Evolutionary conservation across 2,888 invertebrate species (phyloP).

Genomic region (Xestia xanthographa): DNA sequence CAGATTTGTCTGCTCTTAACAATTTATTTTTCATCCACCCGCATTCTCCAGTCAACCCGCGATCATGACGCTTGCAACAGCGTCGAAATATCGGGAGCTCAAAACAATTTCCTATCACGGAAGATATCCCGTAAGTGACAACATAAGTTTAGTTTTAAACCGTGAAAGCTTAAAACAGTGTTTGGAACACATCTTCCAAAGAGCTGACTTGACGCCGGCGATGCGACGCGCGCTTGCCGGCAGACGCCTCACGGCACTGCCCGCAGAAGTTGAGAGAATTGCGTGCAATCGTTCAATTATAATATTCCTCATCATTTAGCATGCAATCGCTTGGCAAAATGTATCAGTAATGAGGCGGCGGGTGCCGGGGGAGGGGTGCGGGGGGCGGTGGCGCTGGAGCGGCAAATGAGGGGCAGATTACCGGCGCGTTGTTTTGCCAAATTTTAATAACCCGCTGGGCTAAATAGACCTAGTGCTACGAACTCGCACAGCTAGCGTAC

Average conservation of each 20-base stretch:
- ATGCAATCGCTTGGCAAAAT: slow-evolving; percentile 49
- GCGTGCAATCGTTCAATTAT: slow-evolving; percentile 31
- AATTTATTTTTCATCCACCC: too few species aligned
- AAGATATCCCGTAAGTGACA: too few species aligned
- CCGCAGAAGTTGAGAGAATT: background rate
- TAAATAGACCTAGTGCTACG: slow-evolving; percentile 15
- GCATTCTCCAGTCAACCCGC: too few species aligned
- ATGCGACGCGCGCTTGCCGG: background rate
- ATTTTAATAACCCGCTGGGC: slow-evolving; percentile 59
- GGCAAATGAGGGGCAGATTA: slow-evolving; percentile 66
- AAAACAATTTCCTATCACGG: too few species aligned
- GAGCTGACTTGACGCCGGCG: background rate
- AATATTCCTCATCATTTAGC: slow-evolving; percentile 45
- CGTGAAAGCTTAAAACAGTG: too few species aligned
- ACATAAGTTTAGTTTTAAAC: too few species aligned
- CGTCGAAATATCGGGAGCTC: too few species aligned
- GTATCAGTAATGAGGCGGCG: slow-evolving; percentile 51
- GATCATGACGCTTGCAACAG: too few species aligned
- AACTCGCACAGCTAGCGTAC: background rate
- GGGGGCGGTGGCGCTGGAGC: slow-evolving; percentile 38
- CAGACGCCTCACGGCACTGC: background rate
- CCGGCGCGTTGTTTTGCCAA: slow-evolving; percentile 55
- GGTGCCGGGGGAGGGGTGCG: too few species aligned
- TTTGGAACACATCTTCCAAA: background rate
- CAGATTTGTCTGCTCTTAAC: too few species aligned